These are phyloP conservation scores for Tetranychus piercei DNA, from an alignment of 2,888 invertebrate genomes.

Conservation along the genomic window DNA sequence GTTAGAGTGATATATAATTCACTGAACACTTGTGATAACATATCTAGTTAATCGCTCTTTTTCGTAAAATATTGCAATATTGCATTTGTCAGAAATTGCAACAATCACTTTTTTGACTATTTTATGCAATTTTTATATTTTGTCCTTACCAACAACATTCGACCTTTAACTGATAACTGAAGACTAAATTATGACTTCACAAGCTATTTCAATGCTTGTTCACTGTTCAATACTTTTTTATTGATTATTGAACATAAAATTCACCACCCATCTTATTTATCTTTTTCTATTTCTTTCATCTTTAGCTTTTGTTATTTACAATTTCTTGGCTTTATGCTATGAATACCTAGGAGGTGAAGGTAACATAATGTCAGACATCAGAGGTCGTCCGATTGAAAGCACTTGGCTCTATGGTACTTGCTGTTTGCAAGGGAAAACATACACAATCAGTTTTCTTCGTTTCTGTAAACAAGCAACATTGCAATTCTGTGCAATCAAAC, in stretches of 20 bases:
- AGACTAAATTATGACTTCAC: too few relatives aligned
- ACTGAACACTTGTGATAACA: too few relatives aligned
- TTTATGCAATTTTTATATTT: too few relatives aligned
- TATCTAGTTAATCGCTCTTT: too few relatives aligned
- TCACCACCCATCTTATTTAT: background rate
- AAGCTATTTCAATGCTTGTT: background rate
- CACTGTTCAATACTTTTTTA: background rate
- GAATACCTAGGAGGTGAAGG: constrained; percentile 98
- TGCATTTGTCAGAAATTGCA: too few relatives aligned
- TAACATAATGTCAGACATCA: constrained; percentile 96
- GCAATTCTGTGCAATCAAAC: constrained; percentile 96
- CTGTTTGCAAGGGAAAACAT: constrained; percentile 83
- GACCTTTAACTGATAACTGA: too few relatives aligned
- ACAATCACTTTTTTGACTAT: too few relatives aligned
- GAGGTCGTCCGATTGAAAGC: constrained; percentile 87
- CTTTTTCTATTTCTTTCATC: background rate
- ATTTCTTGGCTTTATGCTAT: constrained; percentile 93
- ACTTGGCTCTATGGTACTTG: constrained; percentile 90
- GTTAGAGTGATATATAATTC: too few relatives aligned
- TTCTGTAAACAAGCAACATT: constrained; percentile 99
- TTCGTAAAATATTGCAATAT: too few relatives aligned
- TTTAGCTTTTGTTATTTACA: constrained; percentile 95
- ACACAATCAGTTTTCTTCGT: constrained; percentile 92
- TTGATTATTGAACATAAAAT: too few relatives aligned
- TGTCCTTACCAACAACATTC: too few relatives aligned